phyloP scores from a whole-genome alignment of 2,797 vertebrate genomes.

The Rachycentron canadum region DNA sequence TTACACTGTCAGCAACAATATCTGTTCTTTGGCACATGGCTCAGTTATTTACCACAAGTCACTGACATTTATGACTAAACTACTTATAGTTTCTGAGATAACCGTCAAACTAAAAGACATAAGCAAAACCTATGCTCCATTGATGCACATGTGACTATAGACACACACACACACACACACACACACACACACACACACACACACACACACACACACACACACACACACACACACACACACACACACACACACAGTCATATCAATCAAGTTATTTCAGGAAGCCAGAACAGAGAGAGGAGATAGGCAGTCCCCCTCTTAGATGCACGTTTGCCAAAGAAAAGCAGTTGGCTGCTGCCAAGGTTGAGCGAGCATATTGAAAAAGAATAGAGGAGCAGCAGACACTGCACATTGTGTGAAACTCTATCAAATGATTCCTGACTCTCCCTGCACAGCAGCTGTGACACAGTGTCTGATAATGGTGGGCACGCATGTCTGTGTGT shows the following conservation, averaged over 20 bases:
- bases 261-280: slow-evolving; percentile 67
- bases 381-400: slow-evolving; percentile 66
- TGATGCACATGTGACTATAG: slow-evolving; percentile 28
- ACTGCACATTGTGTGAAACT: slow-evolving; percentile 72
- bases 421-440: slow-evolving; percentile 69
- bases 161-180: background rate
- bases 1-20: slow-evolving; percentile 1
- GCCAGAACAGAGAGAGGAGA: slow-evolving; percentile 46
- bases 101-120: slow-evolving; percentile 21
- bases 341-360: slow-evolving; percentile 70
- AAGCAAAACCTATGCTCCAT: slow-evolving; percentile 30
- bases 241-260: slow-evolving; percentile 38
- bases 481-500: slow-evolving; percentile 25
- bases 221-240: slow-evolving; percentile 7
- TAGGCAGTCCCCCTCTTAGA: slow-evolving; percentile 50
- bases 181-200: slow-evolving; percentile 14
- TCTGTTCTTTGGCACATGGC: background rate
- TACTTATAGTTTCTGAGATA: slow-evolving; percentile 5
- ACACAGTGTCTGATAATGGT: slow-evolving; percentile 51
- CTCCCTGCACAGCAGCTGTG: slow-evolving; percentile 46
- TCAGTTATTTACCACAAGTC: slow-evolving; percentile 4
- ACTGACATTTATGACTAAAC: slow-evolving; percentile 10
- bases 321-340: slow-evolving; percentile 64
- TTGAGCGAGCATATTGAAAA: slow-evolving; percentile 71
- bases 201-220: slow-evolving; percentile 20